These are phyloP conservation scores for Neria commutata DNA, from an alignment of 2,888 invertebrate genomes.

Conservation along the genomic window DNA sequence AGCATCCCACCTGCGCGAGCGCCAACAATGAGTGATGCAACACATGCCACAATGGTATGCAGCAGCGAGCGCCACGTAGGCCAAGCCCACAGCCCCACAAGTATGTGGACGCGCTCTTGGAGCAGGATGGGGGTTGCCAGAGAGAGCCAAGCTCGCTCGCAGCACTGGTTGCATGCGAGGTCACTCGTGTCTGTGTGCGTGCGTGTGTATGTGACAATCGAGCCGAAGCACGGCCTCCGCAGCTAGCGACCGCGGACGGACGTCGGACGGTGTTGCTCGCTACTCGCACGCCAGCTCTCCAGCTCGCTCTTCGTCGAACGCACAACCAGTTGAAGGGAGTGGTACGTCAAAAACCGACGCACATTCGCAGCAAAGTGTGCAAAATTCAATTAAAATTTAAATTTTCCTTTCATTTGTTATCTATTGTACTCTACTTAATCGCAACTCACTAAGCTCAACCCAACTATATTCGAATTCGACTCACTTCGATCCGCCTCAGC, in stretches of 20 bases:
- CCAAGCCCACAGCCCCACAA: not conserved
- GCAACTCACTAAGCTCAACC: conserved; percentile 9
- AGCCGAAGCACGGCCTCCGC: not conserved
- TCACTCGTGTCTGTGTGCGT: not conserved
- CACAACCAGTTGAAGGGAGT: conserved; percentile 62
- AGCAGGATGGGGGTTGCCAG: not conserved
- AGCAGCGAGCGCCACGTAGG: not conserved
- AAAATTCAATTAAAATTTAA: conserved; percentile 6
- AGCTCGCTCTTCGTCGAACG: conserved; percentile 27
- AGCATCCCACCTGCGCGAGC: not conserved
- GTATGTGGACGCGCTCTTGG: not conserved
- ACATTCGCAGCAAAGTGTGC: conserved; percentile 58
- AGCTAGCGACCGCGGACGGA: not conserved
- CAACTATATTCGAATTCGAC: not conserved
- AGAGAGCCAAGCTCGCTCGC: not conserved
- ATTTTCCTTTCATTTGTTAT: conserved; percentile 7
- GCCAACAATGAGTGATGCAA: conserved; percentile 10
- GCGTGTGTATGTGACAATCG: not conserved
- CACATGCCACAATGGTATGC: conserved; percentile 8
- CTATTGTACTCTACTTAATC: conserved; percentile 5
- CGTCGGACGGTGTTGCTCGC: not conserved
- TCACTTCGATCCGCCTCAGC: not conserved
- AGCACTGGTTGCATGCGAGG: not conserved
- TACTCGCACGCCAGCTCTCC: not conserved
- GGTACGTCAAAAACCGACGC: conserved; percentile 63